These are phyloP conservation scores for Shargacucullia verbasci DNA, from an alignment of 2,888 invertebrate species.

Conservation along the genomic window DNA sequence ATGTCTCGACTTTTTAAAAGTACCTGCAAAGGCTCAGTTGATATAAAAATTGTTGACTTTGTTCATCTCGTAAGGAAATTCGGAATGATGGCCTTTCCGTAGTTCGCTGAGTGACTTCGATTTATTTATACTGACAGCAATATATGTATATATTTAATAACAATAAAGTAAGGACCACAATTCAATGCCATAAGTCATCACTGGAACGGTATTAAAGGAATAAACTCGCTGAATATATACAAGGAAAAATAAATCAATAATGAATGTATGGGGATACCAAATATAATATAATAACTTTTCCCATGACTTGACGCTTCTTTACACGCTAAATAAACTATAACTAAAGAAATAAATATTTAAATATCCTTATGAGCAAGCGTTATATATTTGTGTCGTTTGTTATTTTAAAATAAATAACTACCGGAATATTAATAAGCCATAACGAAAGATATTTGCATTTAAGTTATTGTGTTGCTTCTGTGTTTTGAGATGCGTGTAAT, in stretches of 20 bases:
- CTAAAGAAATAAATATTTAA: neutral
- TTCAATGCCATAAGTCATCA: no score
- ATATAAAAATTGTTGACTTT: no score
- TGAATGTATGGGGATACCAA: constrained; percentile 3
- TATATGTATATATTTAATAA: no score
- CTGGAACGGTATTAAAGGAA: neutral
- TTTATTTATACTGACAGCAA: no score
- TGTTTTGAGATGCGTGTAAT: constrained; percentile 27
- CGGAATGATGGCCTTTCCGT: no score
- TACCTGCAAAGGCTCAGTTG: no score
- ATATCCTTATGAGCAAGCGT: no score
- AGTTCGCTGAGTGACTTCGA: no score
- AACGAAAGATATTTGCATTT: neutral
- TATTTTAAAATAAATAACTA: no score
- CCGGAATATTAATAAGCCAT: neutral
- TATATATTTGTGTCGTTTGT: neutral
- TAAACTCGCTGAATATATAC: neutral
- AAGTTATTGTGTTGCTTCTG: neutral
- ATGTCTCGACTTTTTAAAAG: no score
- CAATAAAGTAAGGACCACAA: no score
- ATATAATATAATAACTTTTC: neutral
- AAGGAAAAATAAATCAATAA: constrained; percentile 29
- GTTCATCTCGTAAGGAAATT: no score
- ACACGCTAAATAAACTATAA: constrained; percentile 3
- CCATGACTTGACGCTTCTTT: constrained; percentile 21